Evolutionary conservation across 2,888 invertebrate genomes (phyloP).

Genomic region (Ectemnius continuus): DNA sequence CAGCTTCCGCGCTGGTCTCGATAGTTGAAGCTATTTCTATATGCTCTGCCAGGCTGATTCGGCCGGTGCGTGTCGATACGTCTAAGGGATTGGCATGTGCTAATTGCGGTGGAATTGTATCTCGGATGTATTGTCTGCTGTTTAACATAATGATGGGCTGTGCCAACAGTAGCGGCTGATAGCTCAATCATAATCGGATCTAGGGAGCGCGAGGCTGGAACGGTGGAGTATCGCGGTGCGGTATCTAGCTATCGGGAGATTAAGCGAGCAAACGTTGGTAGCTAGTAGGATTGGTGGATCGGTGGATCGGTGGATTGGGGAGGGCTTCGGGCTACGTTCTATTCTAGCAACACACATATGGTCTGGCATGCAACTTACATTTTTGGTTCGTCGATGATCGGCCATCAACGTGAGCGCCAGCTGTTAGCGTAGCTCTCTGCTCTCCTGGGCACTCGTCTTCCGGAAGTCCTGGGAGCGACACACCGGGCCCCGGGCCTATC

Average conservation of each 20-base stretch:
- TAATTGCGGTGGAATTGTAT: too few relatives aligned
- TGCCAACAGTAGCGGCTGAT: too few relatives aligned
- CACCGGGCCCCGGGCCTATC: conserved; percentile 31
- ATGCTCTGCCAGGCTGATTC: too few relatives aligned
- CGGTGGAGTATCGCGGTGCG: too few relatives aligned
- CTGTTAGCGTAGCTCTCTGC: conserved; percentile 54
- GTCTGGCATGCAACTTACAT: conserved; percentile 68
- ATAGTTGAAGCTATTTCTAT: too few relatives aligned
- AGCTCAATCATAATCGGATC: too few relatives aligned
- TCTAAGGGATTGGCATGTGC: neutral
- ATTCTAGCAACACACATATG: neutral
- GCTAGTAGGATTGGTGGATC: neutral
- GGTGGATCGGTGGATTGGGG: neutral
- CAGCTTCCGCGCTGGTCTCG: too few relatives aligned
- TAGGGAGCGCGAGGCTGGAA: neutral
- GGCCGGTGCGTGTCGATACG: too few relatives aligned
- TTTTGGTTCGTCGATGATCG: conserved; percentile 77
- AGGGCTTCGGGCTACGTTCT: too few relatives aligned
- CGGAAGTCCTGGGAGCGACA: conserved; percentile 50
- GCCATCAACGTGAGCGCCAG: conserved; percentile 73
- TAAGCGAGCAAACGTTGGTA: neutral
- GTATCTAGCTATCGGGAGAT: too few relatives aligned
- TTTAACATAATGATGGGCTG: too few relatives aligned
- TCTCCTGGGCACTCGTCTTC: conserved; percentile 17
- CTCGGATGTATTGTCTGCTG: too few relatives aligned